Evolutionary conservation across 2,888 invertebrate genomes (phyloP), one percentile per base, ranked within the genome.

Genomic region (Drosophila macrospina): DNA sequence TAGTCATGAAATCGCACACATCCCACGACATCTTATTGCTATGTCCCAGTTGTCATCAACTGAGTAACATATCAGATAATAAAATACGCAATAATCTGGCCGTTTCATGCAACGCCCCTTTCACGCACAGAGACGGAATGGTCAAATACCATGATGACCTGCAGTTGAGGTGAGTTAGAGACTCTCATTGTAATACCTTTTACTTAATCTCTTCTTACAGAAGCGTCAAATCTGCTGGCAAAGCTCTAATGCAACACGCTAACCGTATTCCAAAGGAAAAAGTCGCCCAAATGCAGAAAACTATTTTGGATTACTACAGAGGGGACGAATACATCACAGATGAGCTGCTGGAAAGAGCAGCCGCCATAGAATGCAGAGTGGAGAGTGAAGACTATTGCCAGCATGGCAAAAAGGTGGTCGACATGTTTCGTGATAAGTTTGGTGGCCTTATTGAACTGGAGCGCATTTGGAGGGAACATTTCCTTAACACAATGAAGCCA

Each of bases 1-100:
- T 94, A 50, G 93, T 95, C 39, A 95, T 97, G 94, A 97, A 97
- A 90, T 94, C 95, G 24, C 96, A 96, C 90, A 94, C 95, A 5
- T 96, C 96, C 0, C 97, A 97, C 91, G 97, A 97, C 91, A 94
- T 97, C 45, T 91, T 97, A 26, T 90, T 97, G 66, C 91, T 97
- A 48, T 97, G 97, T 91, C 93, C 93, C 37, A 65, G 82, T 0
- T 97, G 97, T 88, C 97, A 97, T 91, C 94, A 94, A 84, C 90
- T 91, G 24, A 96, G 96, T 91, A 95, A 95, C 90, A 92, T 93
- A 39, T 92, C 93, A 34, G 97, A 97, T 91, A 92, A 93, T 54
- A 89, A 90, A 4, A 90, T 96, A 74, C 93, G 96, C 50, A 92
- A 93, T 74, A 91, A 92, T 52, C 92, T 97, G 20, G 95, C 95